Percentiles rank a stretch among this genome's conserved stretches.
These are phyloP conservation scores for Hetaerina americana DNA, from an alignment of 1,140 invertebrate species.

Conservation along the genomic window DNA sequence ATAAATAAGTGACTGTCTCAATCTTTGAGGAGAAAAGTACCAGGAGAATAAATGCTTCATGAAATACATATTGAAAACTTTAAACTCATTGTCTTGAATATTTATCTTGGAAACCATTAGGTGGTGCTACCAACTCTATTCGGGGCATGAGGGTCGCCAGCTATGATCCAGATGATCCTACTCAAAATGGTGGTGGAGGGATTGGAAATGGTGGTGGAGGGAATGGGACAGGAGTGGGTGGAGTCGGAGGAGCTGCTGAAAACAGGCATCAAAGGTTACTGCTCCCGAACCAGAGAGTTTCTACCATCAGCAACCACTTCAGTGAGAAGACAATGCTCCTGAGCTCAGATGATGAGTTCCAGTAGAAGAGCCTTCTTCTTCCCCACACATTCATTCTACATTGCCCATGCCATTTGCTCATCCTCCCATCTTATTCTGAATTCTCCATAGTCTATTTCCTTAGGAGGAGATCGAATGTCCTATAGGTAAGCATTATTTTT, in stretches of 20 bases:
- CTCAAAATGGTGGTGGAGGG: constrained; percentile 7
- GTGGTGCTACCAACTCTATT: neutral
- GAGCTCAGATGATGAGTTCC: constrained; percentile 94
- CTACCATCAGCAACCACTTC: constrained; percentile 70
- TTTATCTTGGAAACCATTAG: no score
- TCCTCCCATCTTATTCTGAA: neutral
- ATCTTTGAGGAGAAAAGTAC: no score
- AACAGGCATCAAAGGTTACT: constrained; percentile 34
- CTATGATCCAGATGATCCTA: constrained; percentile 52
- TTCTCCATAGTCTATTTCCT: neutral
- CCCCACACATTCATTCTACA: neutral
- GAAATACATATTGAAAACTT: no score
- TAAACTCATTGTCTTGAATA: no score
- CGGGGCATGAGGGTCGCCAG: constrained; percentile 48
- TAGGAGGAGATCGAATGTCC: neutral
- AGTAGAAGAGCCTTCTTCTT: constrained; percentile 33
- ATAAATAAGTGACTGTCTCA: no score
- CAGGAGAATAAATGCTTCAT: no score
- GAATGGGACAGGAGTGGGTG: neutral
- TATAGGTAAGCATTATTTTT: neutral
- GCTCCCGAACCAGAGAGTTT: constrained; percentile 45
- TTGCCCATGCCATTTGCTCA: neutral
- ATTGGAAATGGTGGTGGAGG: neutral
- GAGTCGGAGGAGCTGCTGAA: neutral
- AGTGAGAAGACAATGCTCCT: constrained; percentile 93